Conservation (phyloP, 2,888 invertebrate species). For the Apodemia hepburni region DNA sequence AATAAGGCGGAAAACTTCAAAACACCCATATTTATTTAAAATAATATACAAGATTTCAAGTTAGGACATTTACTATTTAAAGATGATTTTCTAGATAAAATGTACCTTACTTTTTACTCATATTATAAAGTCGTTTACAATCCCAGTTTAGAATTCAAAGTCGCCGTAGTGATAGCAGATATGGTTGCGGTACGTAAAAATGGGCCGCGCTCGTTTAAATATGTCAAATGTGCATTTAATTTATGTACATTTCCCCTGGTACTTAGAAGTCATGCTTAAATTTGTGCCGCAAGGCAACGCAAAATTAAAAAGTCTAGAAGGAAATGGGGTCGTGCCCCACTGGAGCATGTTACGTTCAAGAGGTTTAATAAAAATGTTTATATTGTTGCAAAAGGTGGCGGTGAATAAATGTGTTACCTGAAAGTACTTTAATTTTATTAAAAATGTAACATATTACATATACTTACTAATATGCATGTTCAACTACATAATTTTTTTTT, state of each 20-base stretch:
- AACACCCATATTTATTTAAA: no score
- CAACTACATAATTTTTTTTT: neutral
- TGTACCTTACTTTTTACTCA: no score
- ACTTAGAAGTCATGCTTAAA: constrained; percentile 12
- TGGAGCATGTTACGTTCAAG: neutral
- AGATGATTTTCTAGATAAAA: no score
- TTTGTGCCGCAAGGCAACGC: neutral
- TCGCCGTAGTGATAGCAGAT: neutral
- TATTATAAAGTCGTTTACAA: no score
- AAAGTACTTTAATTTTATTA: neutral
- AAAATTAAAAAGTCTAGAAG: constrained; percentile 11
- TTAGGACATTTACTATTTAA: no score
- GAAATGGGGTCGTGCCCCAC: constrained; percentile 9
- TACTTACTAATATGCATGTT: neutral
- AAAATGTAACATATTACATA: no score
- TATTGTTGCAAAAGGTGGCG: neutral
- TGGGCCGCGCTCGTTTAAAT: neutral
- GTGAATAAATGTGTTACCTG: neutral
- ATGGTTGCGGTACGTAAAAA: neutral
- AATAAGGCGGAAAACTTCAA: no score
- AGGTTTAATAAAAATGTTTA: constrained; percentile 12
- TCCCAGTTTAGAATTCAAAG: neutral
- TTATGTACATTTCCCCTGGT: constrained; percentile 10
- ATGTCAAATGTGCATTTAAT: constrained; percentile 11
- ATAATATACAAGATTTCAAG: no score